phyloP scores from a whole-genome alignment of 2,113 vertebrate species.

The Nanger granti region DNA sequence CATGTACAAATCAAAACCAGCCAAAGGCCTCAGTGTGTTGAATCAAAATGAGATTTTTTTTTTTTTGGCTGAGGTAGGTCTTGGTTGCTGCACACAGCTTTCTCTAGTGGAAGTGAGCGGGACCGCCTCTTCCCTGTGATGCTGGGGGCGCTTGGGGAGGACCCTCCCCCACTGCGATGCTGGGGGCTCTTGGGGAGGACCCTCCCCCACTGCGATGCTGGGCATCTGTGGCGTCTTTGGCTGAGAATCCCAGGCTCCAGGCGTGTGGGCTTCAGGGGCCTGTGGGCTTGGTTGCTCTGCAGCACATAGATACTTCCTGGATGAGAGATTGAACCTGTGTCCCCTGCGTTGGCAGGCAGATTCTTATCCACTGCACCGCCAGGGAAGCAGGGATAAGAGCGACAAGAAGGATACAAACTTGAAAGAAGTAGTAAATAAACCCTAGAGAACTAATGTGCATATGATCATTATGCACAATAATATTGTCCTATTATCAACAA shows the following conservation, averaged over 20 bases:
- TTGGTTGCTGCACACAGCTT: neutral
- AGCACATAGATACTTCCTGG: neutral
- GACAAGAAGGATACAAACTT: neutral
- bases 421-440: neutral
- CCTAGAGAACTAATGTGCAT: neutral
- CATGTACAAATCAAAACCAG: neutral
- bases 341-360: neutral
- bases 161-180: too few species aligned
- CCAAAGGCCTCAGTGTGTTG: neutral
- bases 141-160: fast-evolving
- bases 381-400: neutral
- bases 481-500: too few species aligned
- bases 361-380: neutral
- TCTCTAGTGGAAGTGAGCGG: neutral
- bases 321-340: neutral
- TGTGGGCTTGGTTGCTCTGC: neutral
- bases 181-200: fast-evolving
- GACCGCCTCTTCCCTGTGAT: neutral
- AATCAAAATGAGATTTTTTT: neutral
- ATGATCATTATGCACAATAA: neutral
- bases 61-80: neutral
- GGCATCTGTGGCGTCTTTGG: neutral
- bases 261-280: fast-evolving
- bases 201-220: too few species aligned
- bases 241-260: neutral